Evolutionary conservation across 2,888 invertebrate genomes (phyloP).

Genomic region (Ectemnius cavifrons): DNA sequence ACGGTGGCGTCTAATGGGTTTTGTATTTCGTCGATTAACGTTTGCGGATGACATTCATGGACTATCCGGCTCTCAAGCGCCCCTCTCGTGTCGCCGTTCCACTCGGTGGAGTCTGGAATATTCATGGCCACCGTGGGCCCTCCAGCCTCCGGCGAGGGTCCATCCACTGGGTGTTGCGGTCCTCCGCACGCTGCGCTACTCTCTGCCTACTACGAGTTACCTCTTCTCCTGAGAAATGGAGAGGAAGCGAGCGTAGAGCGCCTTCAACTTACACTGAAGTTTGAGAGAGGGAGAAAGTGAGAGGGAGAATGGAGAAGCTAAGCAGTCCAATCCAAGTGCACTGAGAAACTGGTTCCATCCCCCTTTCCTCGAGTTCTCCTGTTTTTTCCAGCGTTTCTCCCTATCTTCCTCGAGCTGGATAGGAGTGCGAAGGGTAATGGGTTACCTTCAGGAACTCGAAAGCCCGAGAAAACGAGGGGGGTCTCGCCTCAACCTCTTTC

Average conservation of each 20-base stretch:
- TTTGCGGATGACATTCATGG: constrained; percentile 67
- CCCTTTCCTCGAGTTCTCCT: constrained; percentile 25
- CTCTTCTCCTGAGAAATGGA: constrained; percentile 27
- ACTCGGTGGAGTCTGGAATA: constrained; percentile 13
- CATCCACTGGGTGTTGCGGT: constrained; percentile 27
- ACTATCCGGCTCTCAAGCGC: not conserved
- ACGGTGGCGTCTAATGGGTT: constrained; percentile 65
- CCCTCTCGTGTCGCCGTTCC: not conserved
- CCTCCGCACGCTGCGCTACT: constrained; percentile 24
- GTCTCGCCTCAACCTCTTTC: not conserved
- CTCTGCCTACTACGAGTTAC: no score
- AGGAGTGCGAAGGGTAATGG: constrained; percentile 26
- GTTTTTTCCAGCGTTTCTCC: constrained; percentile 7
- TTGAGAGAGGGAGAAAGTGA: constrained; percentile 13
- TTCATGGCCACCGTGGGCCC: constrained; percentile 12
- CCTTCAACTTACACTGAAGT: not conserved
- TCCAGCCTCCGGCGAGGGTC: not conserved
- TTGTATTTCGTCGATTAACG: constrained; percentile 69
- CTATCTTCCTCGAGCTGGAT: not conserved
- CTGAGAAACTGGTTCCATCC: constrained; percentile 50
- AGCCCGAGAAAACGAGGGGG: constrained; percentile 37
- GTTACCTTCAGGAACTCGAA: constrained; percentile 41
- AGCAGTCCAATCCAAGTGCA: constrained; percentile 31
- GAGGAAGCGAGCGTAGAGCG: not conserved
- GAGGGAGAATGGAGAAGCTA: constrained; percentile 9